Evolutionary conservation across 2,888 invertebrate species (phyloP), one percentile per base, ranked within the genome.

Genomic region (Acrobasis repandana): DNA sequence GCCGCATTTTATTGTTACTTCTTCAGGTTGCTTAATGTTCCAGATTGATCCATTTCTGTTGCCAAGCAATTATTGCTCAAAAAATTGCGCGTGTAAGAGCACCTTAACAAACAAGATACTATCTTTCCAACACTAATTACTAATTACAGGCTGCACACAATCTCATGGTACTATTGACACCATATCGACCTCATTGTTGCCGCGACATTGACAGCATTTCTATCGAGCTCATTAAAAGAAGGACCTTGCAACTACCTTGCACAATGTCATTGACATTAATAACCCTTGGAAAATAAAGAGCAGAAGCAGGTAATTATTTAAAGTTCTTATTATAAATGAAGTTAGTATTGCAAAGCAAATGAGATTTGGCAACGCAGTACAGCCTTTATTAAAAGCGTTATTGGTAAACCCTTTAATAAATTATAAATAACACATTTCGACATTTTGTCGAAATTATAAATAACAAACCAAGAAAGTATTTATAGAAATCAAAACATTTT

Each of bases 101-200:
- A n/a, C n/a, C n/a, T 20, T 20, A 20, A 20, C 20, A 4, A 28
- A 28, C 28, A 28, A 49, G 14, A 28, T 14, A 9, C 28, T 14
- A 50, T 50, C 3, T 28, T 28, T n/a, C 11, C 15, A 36, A 34
- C 34, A 15, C 36, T 36, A 52, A 52, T 52, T 52, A 52, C 36
- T 52, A 36, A 52, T 52, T 52, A 52, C 16, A 36, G 10, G 15
- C 3, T 51, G 28, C 51, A 33, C 33, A n/a, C 43, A 43, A 43
- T 43, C 11, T 14, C 14, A 43, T 28, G 33, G n/a, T 50, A 1
- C 2, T 52, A 11, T 36, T 52, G 52, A 10, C 14, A n/a, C 33
- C n/a, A 33, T 33, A 52, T 36, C 36, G 52, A 36, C 52, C 36
- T 52, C 36, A 16, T 52, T 52, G 52, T 52, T 16, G 51, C n/a